Evolutionary conservation across 2,113 vertebrate genomes (phyloP), one percentile per base, ranked within the genome.

Genomic region (Otis tarda): DNA sequence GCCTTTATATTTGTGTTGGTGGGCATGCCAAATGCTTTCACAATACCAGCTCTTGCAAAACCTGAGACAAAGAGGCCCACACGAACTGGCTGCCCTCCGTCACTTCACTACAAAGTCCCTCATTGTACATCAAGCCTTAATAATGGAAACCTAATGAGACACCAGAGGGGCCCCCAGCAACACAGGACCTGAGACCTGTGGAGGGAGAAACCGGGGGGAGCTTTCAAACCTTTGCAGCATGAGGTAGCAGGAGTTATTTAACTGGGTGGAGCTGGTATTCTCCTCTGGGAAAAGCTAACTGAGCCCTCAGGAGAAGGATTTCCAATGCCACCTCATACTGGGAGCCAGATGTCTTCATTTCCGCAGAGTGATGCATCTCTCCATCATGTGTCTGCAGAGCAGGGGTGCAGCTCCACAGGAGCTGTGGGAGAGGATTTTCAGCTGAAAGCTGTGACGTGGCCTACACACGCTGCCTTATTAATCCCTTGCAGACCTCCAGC

Each of bases 1-100:
- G 77, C 92, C 41, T 93, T 87, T 91, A 57, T 64, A 53, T 92
- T 92, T 93, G 80, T 92, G 73, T 91, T 71, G 45, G 69, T 89
- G 83, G 77, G 83, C 65, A 65, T 5, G 39, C 69, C 61, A 89
- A 94, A 81, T 53, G 45, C 76, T 83, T 95, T 75, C 80, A 87
- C 80, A 92, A 87, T 53, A 76, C 49, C 43, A 60, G 53, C 33
- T 81, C 69, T 90, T 71, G 61, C 30, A 89, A 76, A 93, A 88
- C 57, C 73, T n/a, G 55, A 92, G 76, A 92, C 90, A 93, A 94
- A 89, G 80, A 25, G 60, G 68, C 45, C 86, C 73, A 71, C 90
- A 35, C 0, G 9, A 83, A 33, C 88, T 45, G 52, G 68, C 64
- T 96, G 71, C 83, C 60, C 76, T 90, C 41, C 8, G 11, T 64